Evolutionary conservation across 2,888 invertebrate species (phyloP).

Genomic region (Belgica antarctica): DNA sequence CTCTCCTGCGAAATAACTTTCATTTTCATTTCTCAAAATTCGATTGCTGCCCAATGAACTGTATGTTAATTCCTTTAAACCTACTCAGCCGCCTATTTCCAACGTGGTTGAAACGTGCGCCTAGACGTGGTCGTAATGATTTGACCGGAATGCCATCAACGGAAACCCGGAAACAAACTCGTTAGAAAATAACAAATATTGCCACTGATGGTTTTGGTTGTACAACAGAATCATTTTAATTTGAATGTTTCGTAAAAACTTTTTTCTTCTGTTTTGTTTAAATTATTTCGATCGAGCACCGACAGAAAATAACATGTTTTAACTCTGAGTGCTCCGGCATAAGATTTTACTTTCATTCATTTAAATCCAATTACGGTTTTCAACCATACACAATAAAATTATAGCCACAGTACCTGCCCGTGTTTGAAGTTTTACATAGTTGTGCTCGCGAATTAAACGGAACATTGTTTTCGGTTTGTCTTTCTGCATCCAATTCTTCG

Average conservation of each 20-base stretch:
- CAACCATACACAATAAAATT: background rate
- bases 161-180: constrained; percentile 14
- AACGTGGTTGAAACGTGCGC: no score
- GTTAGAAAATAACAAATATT: background rate
- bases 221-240: background rate
- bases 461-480: no score
- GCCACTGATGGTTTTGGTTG: background rate
- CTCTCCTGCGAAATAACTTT: no score
- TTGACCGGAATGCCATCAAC: no score
- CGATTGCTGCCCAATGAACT: no score
- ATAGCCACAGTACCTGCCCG: background rate
- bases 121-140: no score
- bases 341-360: constrained; percentile 22
- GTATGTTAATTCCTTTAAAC: no score
- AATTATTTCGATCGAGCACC: background rate
- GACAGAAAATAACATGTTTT: background rate
- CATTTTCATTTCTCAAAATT: no score
- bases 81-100: no score
- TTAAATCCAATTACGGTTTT: constrained; percentile 13
- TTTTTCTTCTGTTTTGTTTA: background rate
- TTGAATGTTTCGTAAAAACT: background rate
- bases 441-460: background rate
- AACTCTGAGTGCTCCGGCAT: background rate
- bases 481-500: no score
- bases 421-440: background rate